A percentile compares a stretch with the other conserved stretches of the same genome.
phyloP scores from a whole-genome alignment of 2,797 vertebrate species.

The Spondyliosoma cantharus region DNA sequence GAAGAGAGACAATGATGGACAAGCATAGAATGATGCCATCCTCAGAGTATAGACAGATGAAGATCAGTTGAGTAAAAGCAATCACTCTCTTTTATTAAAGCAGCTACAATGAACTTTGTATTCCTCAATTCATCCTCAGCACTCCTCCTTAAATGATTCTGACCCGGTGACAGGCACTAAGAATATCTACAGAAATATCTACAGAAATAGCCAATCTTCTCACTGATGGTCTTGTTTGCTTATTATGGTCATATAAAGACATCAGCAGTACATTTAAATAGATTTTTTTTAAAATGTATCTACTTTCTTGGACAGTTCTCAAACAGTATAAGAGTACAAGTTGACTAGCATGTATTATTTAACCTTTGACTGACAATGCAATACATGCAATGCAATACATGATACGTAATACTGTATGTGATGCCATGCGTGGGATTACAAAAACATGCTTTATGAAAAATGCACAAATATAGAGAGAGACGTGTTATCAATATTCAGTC shows the following conservation, averaged over 20 bases:
- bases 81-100: too few species aligned
- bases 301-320: slow-evolving; percentile 37
- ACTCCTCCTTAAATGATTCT: too few species aligned
- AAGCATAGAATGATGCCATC: not conserved
- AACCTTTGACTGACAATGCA: not conserved
- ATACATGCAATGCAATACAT: not conserved
- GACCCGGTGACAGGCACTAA: too few species aligned
- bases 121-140: too few species aligned
- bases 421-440: slow-evolving; percentile 30
- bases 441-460: slow-evolving; percentile 59
- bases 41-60: not conserved
- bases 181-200: too few species aligned
- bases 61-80: not conserved
- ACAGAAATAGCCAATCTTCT: too few species aligned
- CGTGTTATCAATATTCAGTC: slow-evolving; percentile 39
- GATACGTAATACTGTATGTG: not conserved
- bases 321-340: not conserved
- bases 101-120: too few species aligned
- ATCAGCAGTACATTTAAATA: too few species aligned
- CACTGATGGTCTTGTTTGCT: too few species aligned
- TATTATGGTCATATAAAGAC: too few species aligned
- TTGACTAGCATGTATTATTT: not conserved
- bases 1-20: not conserved
- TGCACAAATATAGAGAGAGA: slow-evolving; percentile 57
- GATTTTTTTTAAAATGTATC: not conserved